These are phyloP conservation scores for Montipora sp. DNA, from an alignment of 64 coral and sea anemone species.

Conservation along the genomic window DNA sequence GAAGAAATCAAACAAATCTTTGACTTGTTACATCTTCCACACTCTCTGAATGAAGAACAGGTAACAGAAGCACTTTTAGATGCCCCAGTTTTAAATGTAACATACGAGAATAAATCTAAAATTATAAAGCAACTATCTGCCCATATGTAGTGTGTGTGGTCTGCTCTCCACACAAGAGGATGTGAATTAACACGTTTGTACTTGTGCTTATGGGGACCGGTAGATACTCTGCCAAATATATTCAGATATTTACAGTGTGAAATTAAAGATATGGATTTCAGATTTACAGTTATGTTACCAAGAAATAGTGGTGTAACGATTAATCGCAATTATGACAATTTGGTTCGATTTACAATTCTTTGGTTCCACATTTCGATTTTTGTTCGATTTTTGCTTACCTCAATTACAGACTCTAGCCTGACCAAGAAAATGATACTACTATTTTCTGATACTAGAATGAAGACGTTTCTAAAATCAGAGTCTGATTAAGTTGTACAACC, in stretches of 20 bases:
- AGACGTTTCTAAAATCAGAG: too few species aligned
- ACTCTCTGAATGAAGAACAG: conserved; percentile 38
- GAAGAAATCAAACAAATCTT: conserved; percentile 51
- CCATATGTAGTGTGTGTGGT: conserved; percentile 12
- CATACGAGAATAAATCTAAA: conserved; percentile 63
- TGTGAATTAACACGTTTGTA: conserved; percentile 7
- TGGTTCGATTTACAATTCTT: too few species aligned
- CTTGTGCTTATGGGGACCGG: not conserved
- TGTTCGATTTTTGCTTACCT: too few species aligned
- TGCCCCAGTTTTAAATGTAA: conserved; percentile 38
- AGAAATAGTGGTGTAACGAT: too few species aligned
- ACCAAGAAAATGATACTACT: too few species aligned
- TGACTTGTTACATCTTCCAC: conserved; percentile 26
- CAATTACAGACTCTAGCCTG: too few species aligned
- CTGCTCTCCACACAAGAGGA: conserved; percentile 17
- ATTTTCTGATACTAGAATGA: too few species aligned
- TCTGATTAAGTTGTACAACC: too few species aligned
- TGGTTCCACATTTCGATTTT: too few species aligned
- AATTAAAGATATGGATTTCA: not conserved
- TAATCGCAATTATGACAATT: too few species aligned
- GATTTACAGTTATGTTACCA: not conserved
- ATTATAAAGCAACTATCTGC: conserved; percentile 48
- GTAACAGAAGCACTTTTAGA: conserved; percentile 53
- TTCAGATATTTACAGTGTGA: not conserved
- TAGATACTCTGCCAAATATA: conserved; percentile 21